Percentiles rank a stretch among this genome's conserved stretches.
Conservation (phyloP, 1,140 invertebrate genomes). For the Drosophila asahinai region DNA sequence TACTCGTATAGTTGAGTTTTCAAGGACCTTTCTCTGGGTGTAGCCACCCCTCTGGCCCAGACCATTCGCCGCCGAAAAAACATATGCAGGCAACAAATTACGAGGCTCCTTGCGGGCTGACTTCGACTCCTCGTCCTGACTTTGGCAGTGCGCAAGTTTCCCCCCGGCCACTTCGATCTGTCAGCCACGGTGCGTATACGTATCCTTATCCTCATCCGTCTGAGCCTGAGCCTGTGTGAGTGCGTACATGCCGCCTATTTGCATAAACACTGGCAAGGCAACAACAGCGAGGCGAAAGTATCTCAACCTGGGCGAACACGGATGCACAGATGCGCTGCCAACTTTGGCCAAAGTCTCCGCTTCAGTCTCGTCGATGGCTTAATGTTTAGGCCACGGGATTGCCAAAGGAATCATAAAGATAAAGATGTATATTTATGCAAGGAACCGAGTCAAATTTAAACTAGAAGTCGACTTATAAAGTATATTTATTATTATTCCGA, state of each 20-base stretch:
- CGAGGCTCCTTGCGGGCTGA: constrained; percentile 27
- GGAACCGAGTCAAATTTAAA: too few species aligned
- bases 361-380: neutral
- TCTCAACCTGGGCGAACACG: constrained; percentile 38
- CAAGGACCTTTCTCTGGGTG: neutral
- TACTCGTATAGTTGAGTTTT: neutral
- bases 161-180: constrained; percentile 28
- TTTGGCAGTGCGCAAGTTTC: constrained; percentile 20
- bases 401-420: neutral
- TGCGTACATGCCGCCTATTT: constrained; percentile 53
- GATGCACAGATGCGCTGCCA: constrained; percentile 38
- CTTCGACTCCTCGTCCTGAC: constrained; percentile 19
- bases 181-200: constrained; percentile 25
- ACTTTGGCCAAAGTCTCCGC: constrained; percentile 2
- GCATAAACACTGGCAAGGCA: constrained; percentile 64
- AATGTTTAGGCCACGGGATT: neutral
- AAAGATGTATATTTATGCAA: too few species aligned
- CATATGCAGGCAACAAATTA: constrained; percentile 59
- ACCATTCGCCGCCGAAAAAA: constrained; percentile 9
- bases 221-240: neutral
- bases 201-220: constrained; percentile 15
- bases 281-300: constrained; percentile 34
- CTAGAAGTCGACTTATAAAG: too few species aligned
- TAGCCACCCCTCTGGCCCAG: neutral
- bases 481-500: neutral